Percentiles rank a stretch among this genome's conserved stretches.
These are phyloP conservation scores for Drosophila sechellia DNA, from an alignment of 1,140 invertebrate species.

Conservation along the genomic window DNA sequence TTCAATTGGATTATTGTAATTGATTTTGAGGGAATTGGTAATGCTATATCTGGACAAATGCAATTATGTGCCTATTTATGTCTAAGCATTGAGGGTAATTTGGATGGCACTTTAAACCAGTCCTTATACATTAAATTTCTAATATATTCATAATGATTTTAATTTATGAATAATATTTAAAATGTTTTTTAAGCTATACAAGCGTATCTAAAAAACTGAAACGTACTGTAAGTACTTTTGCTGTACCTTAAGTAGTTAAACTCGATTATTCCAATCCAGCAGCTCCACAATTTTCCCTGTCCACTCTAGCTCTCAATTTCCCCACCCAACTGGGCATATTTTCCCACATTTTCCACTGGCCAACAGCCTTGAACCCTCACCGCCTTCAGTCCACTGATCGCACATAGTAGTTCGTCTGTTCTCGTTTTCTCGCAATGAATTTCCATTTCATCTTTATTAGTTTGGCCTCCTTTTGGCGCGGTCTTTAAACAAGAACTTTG, in stretches of 20 bases:
- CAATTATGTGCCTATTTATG: background rate
- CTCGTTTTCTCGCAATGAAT: slow-evolving; percentile 49
- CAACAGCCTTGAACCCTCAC: slow-evolving; percentile 38
- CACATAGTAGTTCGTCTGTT: slow-evolving; percentile 28
- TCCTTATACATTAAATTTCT: no score
- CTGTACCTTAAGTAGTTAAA: background rate
- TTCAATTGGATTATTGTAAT: background rate
- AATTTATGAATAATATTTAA: no score
- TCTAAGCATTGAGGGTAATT: background rate
- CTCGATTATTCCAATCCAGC: background rate
- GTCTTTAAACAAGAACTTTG: slow-evolving; percentile 60
- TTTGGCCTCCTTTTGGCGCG: slow-evolving; percentile 52
- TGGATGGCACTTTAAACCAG: no score
- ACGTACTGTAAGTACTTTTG: no score
- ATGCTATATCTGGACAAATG: background rate
- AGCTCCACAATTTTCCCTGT: no score
- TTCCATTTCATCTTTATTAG: slow-evolving; percentile 61
- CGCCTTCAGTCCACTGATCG: slow-evolving; percentile 32
- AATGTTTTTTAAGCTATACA: no score
- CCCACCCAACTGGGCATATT: slow-evolving; percentile 6
- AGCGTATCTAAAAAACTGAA: no score
- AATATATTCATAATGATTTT: no score
- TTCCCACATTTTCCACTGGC: slow-evolving; percentile 29
- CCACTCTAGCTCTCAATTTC: background rate
- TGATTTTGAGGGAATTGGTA: background rate